Base-by-base conservation (phyloP, 2,888 invertebrate genomes). In the Atherix ibis region DNA sequence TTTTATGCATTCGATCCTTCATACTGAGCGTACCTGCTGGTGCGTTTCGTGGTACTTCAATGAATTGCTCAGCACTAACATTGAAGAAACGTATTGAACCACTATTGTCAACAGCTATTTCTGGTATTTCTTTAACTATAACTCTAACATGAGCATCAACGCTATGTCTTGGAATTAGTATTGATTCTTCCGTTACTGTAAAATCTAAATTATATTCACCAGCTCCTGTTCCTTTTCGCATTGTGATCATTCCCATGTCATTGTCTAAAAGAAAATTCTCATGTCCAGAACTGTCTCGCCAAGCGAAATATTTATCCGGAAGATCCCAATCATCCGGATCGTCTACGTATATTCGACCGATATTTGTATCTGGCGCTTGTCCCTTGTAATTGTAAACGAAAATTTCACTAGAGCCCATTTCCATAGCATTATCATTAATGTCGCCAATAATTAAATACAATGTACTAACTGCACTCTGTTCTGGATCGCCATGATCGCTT, bases 241-340 rank as follows among this genome's bases (percentile, higher is more conserved):
- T 80, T 1, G 80, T 84, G 40, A 97, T 85, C 76, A 83, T 82
- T 3, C 94, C 94, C 12, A 74, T 81, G 37, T 73, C 70, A 19
- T 65, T 60, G 48, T 85, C 73, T 5, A 94, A 67, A 15, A 70
- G 68, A 57, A 91, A 91, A 48, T 73, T 69, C 0, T 71, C 68
- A 43, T 73, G 70, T 5, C 50, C 45, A 18, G 52, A 48, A 12
- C 58, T 57, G 24, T 49, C 48, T 25, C 66, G 56, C 80, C 83
- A 85, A 40, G 66, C 67, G 54, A 92, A 98, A 10, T 68, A 62
- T 62, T 98, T 98, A 58, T 97, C 92, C 0, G 74, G 75, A 31
- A 91, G 62, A 59, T 98, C 97, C 95, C 95, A 97, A 54, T 97
- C 97, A 52, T 98, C 98, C 0, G 76, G 72, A 61, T 98, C 97